Conservation (phyloP, 2,113 vertebrate species). For the Phoxinus phoxinus region DNA sequence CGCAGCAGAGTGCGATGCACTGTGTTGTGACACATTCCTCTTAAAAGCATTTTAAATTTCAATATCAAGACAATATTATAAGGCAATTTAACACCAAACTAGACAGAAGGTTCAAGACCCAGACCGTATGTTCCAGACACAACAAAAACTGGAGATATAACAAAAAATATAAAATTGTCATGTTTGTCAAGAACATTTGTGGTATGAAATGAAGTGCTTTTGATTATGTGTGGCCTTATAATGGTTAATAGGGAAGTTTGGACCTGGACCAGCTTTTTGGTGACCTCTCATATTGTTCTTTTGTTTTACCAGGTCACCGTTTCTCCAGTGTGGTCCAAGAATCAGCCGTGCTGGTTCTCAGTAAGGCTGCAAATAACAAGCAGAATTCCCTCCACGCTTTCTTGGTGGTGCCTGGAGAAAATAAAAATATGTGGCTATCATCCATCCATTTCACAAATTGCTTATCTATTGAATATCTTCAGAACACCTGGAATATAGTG, state of each 20-base stretch:
- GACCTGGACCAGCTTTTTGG: background rate
- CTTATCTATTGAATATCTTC: too few species aligned
- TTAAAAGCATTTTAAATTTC: too few species aligned
- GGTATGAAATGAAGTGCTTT: background rate
- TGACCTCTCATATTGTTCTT: background rate
- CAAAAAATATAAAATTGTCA: background rate
- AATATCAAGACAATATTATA: too few species aligned
- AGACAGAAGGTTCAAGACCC: too few species aligned
- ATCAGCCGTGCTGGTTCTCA: constrained; percentile 44
- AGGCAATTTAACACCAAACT: too few species aligned
- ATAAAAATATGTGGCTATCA: too few species aligned
- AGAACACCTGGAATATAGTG: too few species aligned
- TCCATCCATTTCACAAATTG: too few species aligned
- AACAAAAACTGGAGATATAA: background rate
- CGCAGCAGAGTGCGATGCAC: too few species aligned
- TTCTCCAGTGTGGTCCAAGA: constrained; percentile 47
- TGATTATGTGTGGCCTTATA: background rate
- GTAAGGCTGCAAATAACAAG: constrained; percentile 33
- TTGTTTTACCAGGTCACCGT: constrained; percentile 18
- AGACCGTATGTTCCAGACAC: too few species aligned
- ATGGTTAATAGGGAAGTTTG: background rate
- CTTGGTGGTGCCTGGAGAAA: constrained; percentile 25
- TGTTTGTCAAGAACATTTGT: background rate
- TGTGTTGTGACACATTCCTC: too few species aligned
- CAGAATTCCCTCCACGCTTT: constrained; percentile 43